Conservation (phyloP, 2,888 invertebrate genomes). For the Torymus tubicola region DNA sequence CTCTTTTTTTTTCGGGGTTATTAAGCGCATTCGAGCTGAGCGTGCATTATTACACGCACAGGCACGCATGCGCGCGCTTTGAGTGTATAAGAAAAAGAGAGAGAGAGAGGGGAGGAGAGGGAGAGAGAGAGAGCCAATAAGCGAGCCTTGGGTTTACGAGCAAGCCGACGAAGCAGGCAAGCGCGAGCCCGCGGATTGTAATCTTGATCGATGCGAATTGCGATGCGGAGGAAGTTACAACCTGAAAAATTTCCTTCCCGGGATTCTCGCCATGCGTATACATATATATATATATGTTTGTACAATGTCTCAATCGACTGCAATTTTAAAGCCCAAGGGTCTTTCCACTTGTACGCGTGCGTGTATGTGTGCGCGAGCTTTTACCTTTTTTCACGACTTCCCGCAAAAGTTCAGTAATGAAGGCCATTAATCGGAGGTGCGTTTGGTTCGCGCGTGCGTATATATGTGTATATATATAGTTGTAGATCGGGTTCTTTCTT, state of each 20-base stretch:
- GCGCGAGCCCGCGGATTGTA: neutral
- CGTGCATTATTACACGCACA: too few species aligned
- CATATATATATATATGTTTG: neutral
- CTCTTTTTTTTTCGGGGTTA: slow-evolving; percentile 26
- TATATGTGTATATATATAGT: too few species aligned
- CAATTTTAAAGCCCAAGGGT: neutral
- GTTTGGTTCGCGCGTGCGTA: too few species aligned
- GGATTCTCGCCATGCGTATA: neutral
- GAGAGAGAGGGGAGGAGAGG: too few species aligned
- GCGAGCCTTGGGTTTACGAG: too few species aligned
- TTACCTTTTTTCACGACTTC: neutral
- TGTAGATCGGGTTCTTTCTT: too few species aligned
- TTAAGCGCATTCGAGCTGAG: slow-evolving; percentile 5
- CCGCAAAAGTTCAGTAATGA: slow-evolving; percentile 27
- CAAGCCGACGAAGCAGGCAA: too few species aligned
- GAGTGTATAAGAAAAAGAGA: too few species aligned
- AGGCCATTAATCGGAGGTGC: slow-evolving; percentile 26
- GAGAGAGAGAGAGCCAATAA: too few species aligned
- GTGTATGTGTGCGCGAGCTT: too few species aligned
- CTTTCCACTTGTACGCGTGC: neutral
- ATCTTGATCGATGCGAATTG: slow-evolving; percentile 35
- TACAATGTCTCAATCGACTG: slow-evolving; percentile 18
- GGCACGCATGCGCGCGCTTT: too few species aligned
- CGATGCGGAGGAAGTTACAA: neutral
- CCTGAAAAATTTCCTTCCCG: slow-evolving; percentile 8